Base-by-base conservation (phyloP, 2,888 invertebrate genomes). In the Phymatocera aterrima region DNA sequence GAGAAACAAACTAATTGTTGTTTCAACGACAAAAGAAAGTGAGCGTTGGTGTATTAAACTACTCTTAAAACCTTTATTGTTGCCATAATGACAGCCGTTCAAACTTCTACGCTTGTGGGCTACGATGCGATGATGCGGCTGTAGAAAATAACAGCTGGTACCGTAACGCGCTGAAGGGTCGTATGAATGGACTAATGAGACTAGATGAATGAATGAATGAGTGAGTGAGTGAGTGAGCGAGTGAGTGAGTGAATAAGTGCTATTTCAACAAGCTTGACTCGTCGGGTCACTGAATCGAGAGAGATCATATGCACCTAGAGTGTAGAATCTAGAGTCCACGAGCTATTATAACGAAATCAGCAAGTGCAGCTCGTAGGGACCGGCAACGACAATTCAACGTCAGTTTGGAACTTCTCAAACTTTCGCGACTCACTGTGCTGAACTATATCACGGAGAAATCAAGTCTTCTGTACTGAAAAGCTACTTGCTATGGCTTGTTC, bases 201-300 rank as follows among this genome's bases (percentile, higher is more conserved):
- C 78, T 68, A 68, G 78, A 78, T 78, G 65, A 64, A 77, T 61
- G 77, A 68, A 77, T 64, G 77, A 77, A 78, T 77, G 77, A 77
- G 48, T 78, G 78, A 78, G 78, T 68, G 78, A 78, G 68, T 78
- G 57, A 78, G 78, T 78, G 68, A 68, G 64, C 48, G 77, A 77
- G 68, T 77, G 77, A 77, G 48, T 78, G 78, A 78, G 78, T 68
- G 78, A 78, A 78, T 78, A 68, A 78, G 78, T 78, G 68, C 65
- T 43, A 18, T 78, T 78, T 57, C 78, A 75, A 75, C 75, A 75
- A 75, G 78, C 68, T 31, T 24, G 68, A 64, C 78, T 78, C 54
- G 57, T 21, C n/a, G 40, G 57, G 21, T 75, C 72, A 31, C 48
- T 31, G 18, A 68, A 46, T 24, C 28, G 24, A 24, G 68, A 68